Percentiles rank a stretch among this genome's conserved stretches.
Evolutionary conservation across 2,888 invertebrate genomes (phyloP).

Genomic region (Caenorhabditis becei): DNA sequence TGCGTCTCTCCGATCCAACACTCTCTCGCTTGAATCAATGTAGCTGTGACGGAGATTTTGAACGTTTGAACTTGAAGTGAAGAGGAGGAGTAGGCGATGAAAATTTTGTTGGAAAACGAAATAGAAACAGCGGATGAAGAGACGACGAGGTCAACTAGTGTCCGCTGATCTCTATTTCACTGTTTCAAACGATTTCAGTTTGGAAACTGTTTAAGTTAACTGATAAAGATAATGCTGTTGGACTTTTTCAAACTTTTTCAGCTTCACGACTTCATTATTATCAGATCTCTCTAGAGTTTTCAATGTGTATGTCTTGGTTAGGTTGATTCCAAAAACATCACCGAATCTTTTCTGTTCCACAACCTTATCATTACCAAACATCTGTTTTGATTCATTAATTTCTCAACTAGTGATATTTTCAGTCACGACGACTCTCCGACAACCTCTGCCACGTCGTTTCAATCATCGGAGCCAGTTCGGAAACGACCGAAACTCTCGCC

Average conservation of each 20-base stretch:
- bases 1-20: slow-evolving; percentile 5
- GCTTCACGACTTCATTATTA: too few relatives aligned
- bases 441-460: slow-evolving; percentile 23
- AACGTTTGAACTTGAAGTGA: slow-evolving; percentile 45
- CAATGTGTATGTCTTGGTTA: too few relatives aligned
- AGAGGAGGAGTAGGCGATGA: too few relatives aligned
- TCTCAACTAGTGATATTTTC: slow-evolving; percentile 5
- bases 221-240: too few relatives aligned
- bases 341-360: too few relatives aligned
- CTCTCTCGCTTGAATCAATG: slow-evolving; percentile 19
- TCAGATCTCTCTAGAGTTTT: too few relatives aligned
- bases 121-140: slow-evolving; percentile 17
- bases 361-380: too few relatives aligned
- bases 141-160: slow-evolving; percentile 34
- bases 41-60: slow-evolving; percentile 19
- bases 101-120: too few relatives aligned
- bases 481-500: slow-evolving; percentile 58
- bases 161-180: slow-evolving; percentile 22
- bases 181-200: not conserved
- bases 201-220: not conserved
- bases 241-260: too few relatives aligned
- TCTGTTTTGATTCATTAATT: not conserved
- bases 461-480: slow-evolving; percentile 22
- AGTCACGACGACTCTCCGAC: slow-evolving; percentile 46
- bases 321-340: too few relatives aligned